These are phyloP conservation scores for Tetramorium parvispinum DNA, from an alignment of 1,140 invertebrate genomes.

Conservation along the genomic window DNA sequence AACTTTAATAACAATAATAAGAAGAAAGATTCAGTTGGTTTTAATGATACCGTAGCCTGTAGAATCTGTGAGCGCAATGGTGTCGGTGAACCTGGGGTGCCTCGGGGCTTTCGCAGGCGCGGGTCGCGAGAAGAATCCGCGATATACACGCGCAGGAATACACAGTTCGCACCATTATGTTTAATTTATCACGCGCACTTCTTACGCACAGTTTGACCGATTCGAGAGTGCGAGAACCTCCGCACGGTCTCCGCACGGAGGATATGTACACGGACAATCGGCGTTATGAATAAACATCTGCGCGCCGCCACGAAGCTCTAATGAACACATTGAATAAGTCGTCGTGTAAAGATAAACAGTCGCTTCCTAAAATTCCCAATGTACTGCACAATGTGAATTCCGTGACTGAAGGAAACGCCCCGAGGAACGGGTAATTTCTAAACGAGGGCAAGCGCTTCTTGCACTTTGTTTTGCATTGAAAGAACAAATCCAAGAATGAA, in stretches of 20 bases:
- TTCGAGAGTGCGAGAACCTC: conserved; percentile 27
- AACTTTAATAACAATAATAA: conserved; percentile 37
- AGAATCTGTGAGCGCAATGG: conserved; percentile 51
- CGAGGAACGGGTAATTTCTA: conserved; percentile 37
- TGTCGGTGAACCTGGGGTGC: conserved; percentile 71
- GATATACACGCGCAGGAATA: conserved; percentile 41
- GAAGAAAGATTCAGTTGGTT: conserved; percentile 43
- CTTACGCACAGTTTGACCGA: conserved; percentile 14
- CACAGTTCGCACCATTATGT: conserved; percentile 69
- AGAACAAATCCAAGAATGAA: neutral
- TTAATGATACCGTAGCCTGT: conserved; percentile 65
- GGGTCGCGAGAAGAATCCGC: conserved; percentile 68
- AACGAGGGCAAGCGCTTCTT: conserved; percentile 32
- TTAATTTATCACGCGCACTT: conserved; percentile 64
- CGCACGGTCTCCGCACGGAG: neutral
- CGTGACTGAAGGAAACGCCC: conserved; percentile 38
- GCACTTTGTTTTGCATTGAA: neutral
- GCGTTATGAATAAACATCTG: conserved; percentile 45
- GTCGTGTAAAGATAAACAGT: conserved; percentile 4
- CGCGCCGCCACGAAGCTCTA: conserved; percentile 3
- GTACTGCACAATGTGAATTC: neutral
- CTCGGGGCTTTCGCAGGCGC: conserved; percentile 70
- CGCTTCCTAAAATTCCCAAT: conserved; percentile 38
- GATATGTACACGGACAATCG: neutral
- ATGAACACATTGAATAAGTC: conserved; percentile 8